phyloP scores from a whole-genome alignment of 1,140 invertebrate species.

The Proctacanthus coquilletti region DNA sequence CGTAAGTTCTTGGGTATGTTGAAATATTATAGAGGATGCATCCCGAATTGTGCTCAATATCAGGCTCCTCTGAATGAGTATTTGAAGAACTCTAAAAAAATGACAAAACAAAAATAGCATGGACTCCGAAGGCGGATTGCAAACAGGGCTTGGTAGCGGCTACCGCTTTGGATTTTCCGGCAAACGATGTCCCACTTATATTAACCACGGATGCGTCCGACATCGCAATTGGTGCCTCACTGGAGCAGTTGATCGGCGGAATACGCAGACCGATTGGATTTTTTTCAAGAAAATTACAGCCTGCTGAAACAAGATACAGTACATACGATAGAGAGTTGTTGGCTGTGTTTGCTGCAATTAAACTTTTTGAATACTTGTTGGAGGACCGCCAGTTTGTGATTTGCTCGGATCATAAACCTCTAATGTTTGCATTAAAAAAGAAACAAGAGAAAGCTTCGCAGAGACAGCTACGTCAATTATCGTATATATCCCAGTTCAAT shows the following conservation, averaged over 20 bases:
- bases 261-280: slow-evolving; percentile 26
- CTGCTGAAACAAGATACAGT: slow-evolving; percentile 16
- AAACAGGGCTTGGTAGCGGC: slow-evolving; percentile 20
- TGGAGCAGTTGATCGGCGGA: slow-evolving; percentile 20
- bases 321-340: slow-evolving; percentile 29
- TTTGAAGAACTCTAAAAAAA: slow-evolving; percentile 11
- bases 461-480: slow-evolving; percentile 15
- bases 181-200: slow-evolving; percentile 7
- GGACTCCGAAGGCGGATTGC: slow-evolving; percentile 18
- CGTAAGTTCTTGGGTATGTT: neutral
- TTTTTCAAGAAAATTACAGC: slow-evolving; percentile 21
- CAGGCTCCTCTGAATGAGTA: slow-evolving; percentile 11
- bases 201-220: slow-evolving; percentile 24
- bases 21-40: slow-evolving; percentile 1
- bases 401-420: slow-evolving; percentile 23
- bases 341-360: slow-evolving; percentile 15
- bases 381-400: slow-evolving; percentile 17
- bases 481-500: slow-evolving; percentile 15
- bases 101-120: slow-evolving; percentile 13
- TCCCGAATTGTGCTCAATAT: slow-evolving; percentile 5
- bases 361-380: slow-evolving; percentile 19
- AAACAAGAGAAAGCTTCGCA: slow-evolving; percentile 16
- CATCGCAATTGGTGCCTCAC: slow-evolving; percentile 18
- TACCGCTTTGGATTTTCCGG: slow-evolving; percentile 14
- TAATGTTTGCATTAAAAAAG: slow-evolving; percentile 14